Base-by-base conservation (phyloP, 1,140 invertebrate genomes). In the Zaprionus capensis region DNA sequence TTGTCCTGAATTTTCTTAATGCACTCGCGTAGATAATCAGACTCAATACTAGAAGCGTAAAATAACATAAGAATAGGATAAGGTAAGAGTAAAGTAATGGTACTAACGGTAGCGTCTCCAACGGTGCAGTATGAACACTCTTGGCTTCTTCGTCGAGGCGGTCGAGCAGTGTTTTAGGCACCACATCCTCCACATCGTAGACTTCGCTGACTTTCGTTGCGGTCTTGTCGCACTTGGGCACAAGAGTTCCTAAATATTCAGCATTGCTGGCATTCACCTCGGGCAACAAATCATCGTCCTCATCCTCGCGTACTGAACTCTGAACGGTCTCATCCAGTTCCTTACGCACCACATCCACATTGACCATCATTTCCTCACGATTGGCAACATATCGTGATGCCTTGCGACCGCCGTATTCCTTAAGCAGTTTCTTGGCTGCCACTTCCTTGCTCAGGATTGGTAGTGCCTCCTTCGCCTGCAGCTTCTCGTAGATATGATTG, bases 141-240 rank as follows among this genome's bases (percentile, higher is more conserved):
- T 91, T 84, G 12, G 91, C 91, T 46, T 92, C 91, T 28, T 92
- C 87, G n/a, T 92, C 87, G 31, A 92, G 63, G 6, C 87, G 76
- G 2, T 92, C 78, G 0, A 92, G 70, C 17, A 92, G 28, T 0
- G 62, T 36, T 11, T 41, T 65, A 1, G 91, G 82, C 14, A 92
- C 74, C 22, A 92, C 70, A 76, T 92, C 82, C 15, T 70, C 61
- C 9, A 92, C 63, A 46, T 86, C 69, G 41, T 84, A 92, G 0
- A 92, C 70, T 1, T 80, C 80, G 24, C 59, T 68, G 1, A 92
- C 11, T 44, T 80, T 79, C 3, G 69, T 90, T 4, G 91, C 91
- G 0, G 71, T 65, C 58, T 77, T 80, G 56, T 92, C 81, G 58
- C 62, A 90, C 41, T 83, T 81, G 11, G 91, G 91, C 4, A 91